Evolutionary conservation across 2,888 invertebrate genomes (phyloP).

Genomic region (Agrotis ipsilon): DNA sequence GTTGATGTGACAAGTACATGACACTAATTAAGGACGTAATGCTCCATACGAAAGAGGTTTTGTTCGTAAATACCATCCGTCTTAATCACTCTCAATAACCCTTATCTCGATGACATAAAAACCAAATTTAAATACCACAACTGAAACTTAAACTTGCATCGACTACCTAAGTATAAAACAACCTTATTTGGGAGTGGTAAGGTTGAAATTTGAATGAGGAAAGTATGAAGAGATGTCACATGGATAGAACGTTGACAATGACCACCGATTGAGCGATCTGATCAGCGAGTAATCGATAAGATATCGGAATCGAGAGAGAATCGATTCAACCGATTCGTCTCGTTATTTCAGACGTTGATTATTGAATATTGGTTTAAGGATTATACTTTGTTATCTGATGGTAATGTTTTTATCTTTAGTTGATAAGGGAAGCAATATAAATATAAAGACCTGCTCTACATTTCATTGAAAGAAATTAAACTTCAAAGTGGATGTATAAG

Average conservation of each 20-base stretch:
- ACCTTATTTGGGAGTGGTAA: conserved; percentile 57
- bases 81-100: conserved; percentile 41
- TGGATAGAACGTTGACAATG: conserved; percentile 79
- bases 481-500: not conserved
- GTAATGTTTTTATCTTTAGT: conserved; percentile 38
- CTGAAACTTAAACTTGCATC: conserved; percentile 31
- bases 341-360: conserved; percentile 80
- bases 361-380: conserved; percentile 61
- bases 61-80: conserved; percentile 51
- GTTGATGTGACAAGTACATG: conserved; percentile 79
- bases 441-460: not conserved
- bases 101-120: conserved; percentile 57
- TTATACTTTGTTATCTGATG: conserved; percentile 49
- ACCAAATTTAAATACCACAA: conserved; percentile 55
- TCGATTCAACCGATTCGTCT: conserved; percentile 76
- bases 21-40: conserved; percentile 79
- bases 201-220: conserved; percentile 64
- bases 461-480: not conserved
- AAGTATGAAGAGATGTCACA: conserved; percentile 73
- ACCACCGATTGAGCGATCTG: conserved; percentile 83
- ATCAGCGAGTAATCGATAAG: conserved; percentile 78
- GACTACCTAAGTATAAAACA: conserved; percentile 7
- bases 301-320: conserved; percentile 75
- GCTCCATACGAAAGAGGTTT: conserved; percentile 61
- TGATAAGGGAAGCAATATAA: conserved; percentile 30